phyloP scores from a whole-genome alignment of 92 coral and sea anemone species.

The Epizoanthus fatuus region DNA sequence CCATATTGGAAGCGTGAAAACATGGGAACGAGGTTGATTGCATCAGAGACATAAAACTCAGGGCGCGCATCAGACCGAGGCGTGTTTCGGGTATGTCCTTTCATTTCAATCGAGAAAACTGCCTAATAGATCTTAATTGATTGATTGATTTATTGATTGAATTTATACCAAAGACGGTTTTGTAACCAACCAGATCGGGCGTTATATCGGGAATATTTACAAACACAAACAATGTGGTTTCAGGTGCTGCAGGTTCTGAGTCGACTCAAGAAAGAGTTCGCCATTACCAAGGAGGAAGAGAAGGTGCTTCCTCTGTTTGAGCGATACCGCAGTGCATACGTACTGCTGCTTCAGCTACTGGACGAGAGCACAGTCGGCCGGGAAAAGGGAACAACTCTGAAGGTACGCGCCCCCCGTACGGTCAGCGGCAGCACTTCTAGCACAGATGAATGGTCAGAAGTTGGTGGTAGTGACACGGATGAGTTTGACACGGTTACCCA shows the following conservation, averaged over 20 bases:
- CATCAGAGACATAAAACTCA: too few species aligned
- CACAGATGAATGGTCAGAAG: conserved; percentile 50
- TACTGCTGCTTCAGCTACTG: conserved; percentile 76
- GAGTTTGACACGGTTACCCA: conserved; percentile 92
- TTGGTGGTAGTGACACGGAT: conserved; percentile 78
- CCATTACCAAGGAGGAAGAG: conserved; percentile 68
- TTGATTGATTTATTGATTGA: too few species aligned
- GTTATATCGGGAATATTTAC: too few species aligned
- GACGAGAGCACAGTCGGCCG: conserved; percentile 67
- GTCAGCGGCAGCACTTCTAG: conserved; percentile 38
- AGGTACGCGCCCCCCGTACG: conserved; percentile 20
- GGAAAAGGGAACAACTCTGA: not conserved
- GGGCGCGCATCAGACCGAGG: too few species aligned
- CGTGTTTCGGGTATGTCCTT: too few species aligned
- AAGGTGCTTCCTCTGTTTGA: conserved; percentile 79
- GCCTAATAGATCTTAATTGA: too few species aligned
- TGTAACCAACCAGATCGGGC: too few species aligned
- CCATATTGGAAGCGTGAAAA: too few species aligned
- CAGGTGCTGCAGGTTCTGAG: conserved; percentile 79
- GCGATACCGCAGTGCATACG: conserved; percentile 81
- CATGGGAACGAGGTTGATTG: too few species aligned
- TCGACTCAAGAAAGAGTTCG: conserved; percentile 81
- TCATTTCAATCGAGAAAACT: too few species aligned
- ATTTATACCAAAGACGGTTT: too few species aligned
- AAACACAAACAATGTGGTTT: too few species aligned